A percentile compares a stretch with the other conserved stretches of the same genome.
Conservation (phyloP, 2,113 vertebrate species). For the Grantiella picta region DNA sequence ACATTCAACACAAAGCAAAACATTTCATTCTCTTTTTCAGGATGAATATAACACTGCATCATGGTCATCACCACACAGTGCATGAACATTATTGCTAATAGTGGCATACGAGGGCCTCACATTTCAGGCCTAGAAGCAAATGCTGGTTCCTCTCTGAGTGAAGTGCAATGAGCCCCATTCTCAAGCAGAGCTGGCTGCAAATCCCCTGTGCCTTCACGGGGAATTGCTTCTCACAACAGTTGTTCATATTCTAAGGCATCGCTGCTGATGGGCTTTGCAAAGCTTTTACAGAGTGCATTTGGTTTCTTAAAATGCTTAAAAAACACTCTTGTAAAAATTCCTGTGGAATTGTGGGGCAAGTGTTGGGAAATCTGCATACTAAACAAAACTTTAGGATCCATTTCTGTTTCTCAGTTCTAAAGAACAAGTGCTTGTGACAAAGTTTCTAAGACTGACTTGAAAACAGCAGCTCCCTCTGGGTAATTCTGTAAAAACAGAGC, state of each 20-base stretch:
- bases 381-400: not conserved
- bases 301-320: not conserved
- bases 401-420: not conserved
- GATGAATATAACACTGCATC: not conserved
- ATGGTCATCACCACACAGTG: not conserved
- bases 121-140: not conserved
- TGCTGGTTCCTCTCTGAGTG: not conserved
- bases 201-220: not conserved
- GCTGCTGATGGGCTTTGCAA: not conserved
- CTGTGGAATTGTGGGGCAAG: not conserved
- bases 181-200: not conserved
- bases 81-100: not conserved
- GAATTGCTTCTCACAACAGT: not conserved
- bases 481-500: not conserved
- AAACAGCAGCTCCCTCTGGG: not conserved
- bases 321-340: not conserved
- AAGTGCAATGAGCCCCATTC: not conserved
- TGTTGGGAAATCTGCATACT: not conserved
- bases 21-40: not conserved
- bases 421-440: not conserved
- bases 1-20: not conserved
- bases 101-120: fast-evolving
- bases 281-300: not conserved
- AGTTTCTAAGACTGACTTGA: fast-evolving
- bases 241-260: not conserved